These are phyloP conservation scores for Galaxias olidus DNA, from an alignment of 2,797 vertebrate species.

Conservation along the genomic window DNA sequence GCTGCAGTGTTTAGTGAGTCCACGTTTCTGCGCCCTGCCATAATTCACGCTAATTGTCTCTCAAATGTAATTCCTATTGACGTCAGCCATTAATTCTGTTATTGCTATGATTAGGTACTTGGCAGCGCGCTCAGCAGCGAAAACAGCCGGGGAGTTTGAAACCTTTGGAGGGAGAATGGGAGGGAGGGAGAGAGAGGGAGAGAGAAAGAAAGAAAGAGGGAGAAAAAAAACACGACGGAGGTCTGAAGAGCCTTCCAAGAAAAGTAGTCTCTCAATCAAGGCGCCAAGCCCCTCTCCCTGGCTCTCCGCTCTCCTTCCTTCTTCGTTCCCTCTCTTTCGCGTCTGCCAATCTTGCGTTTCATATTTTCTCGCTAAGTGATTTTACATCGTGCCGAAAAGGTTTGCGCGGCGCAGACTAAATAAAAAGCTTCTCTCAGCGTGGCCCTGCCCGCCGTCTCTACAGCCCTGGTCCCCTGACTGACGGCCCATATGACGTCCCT, in stretches of 20 bases:
- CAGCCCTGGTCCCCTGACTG: constrained; percentile 7
- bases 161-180: constrained; percentile 35
- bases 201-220: not conserved
- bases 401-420: constrained; percentile 13
- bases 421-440: constrained; percentile 13
- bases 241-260: constrained; percentile 24
- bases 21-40: constrained; percentile 61
- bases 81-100: constrained; percentile 66
- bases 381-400: constrained; percentile 1
- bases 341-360: no score
- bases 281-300: constrained; percentile 7
- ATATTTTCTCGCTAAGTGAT: constrained; percentile 1
- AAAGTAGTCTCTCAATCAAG: constrained; percentile 31
- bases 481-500: constrained; percentile 4
- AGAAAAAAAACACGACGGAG: not conserved
- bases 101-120: constrained; percentile 65
- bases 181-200: not conserved
- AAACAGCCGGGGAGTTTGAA: constrained; percentile 63
- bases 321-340: not conserved
- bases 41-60: constrained; percentile 62
- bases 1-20: constrained; percentile 58
- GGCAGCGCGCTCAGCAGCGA: constrained; percentile 56
- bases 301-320: constrained; percentile 12
- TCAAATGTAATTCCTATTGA: constrained; percentile 62
- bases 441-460: not conserved